These are phyloP conservation scores for Protaetia brevitarsis DNA, from an alignment of 1,140 invertebrate species.

Conservation along the genomic window DNA sequence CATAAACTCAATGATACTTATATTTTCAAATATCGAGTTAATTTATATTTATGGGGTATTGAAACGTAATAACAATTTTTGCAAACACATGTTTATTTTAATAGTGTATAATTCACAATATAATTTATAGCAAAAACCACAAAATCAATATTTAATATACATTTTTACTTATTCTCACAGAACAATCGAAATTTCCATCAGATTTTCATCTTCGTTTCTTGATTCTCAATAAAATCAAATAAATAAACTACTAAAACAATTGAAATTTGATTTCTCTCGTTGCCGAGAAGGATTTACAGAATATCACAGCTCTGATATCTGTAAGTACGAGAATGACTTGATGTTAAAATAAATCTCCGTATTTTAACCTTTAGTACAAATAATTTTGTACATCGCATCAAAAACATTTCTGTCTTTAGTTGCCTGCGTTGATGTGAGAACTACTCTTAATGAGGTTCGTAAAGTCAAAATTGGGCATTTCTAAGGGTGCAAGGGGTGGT, in stretches of 20 bases:
- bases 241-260: too few relatives aligned
- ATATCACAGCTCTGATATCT: conserved; percentile 14
- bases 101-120: neutral
- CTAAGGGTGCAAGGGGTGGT: conserved; percentile 54
- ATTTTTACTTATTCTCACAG: neutral
- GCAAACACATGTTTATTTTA: conserved; percentile 9
- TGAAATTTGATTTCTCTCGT: neutral
- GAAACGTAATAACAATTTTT: neutral
- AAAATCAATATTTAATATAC: neutral
- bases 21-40: too few relatives aligned
- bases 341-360: neutral
- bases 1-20: too few relatives aligned
- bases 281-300: neutral
- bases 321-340: neutral
- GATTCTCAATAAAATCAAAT: too few relatives aligned
- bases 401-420: neutral
- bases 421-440: conserved; percentile 11
- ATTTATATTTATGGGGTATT: neutral
- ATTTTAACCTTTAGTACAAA: neutral
- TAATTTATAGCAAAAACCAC: neutral
- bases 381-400: neutral
- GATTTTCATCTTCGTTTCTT: too few relatives aligned
- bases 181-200: neutral
- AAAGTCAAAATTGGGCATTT: conserved; percentile 58
- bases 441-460: conserved; percentile 32